Base-by-base conservation (phyloP, 2,797 vertebrate species). In the Anguilla obscura region DNA sequence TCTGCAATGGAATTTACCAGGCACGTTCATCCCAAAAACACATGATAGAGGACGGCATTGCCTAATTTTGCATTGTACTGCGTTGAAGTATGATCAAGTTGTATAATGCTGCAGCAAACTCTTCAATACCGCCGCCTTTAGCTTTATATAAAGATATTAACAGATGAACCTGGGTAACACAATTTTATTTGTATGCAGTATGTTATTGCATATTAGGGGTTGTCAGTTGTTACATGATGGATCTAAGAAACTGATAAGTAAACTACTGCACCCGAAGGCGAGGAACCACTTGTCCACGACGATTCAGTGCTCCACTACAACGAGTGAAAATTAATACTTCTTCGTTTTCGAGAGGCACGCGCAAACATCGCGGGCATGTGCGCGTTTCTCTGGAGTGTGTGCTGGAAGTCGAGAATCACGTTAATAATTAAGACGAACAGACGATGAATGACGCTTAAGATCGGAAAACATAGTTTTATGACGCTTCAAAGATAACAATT, bases 321-420 rank as follows among this genome's bases (percentile, higher is more conserved):
- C 45, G 27, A 82, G 79, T 30, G 80, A 74, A 40, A 85, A 85
- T 85, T 21, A 74, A 84, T 54, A 50, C 10, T 16, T 83, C 1
- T 52, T 50, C 58, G 24, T 84, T 83, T 84, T 69, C 36, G 21
- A 33, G 48, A 30, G 71, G 69, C 86, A 86, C 27, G 27, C 71
- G 50, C 86, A 87, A 58, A 40, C 24, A 54, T 40, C 3, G 86
- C 54, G 86, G 86, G 56, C 79, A 84, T 45, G 86, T 21, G 79
- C n/a, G 58, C 40, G 21, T 84, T 87, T 58, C 60, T 16, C 24
- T 16, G 54, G 33, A 87, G 14, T 16, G 74, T 76, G 30, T 18
- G 10, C 12, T 76, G 30, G 74, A 76, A 21, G 36, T 76, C 12
- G 14, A 40, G 33, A 76, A 40, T 76, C 74, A 76, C 69, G 27